Base-by-base conservation (phyloP, 2,113 vertebrate species). In the Odobenus rosmarus region DNA sequence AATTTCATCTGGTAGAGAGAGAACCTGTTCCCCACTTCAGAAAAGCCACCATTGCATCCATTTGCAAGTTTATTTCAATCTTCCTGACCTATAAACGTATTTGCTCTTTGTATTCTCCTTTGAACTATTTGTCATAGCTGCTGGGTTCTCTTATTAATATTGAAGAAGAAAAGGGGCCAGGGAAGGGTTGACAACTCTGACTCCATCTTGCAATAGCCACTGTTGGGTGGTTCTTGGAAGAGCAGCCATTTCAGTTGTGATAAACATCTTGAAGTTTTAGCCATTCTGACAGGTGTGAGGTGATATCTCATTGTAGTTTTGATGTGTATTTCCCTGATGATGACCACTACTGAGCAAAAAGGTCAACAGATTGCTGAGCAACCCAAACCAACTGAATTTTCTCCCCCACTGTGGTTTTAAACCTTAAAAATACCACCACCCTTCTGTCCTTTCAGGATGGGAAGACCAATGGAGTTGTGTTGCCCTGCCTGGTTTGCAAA, bases 21-120 rank as follows among this genome's bases (percentile, higher is more conserved):
- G 5, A 82, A 39, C 28, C 1, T 57, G 53, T 55, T 67, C 15
- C 4, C 16, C n/a, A 62, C 26, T 36, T 15, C 42, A 5, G 33
- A 83, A 69, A 69, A 82, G 26, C 12, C 46, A 72, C 7, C 88
- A 69, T 72, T 88, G 21, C 7, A 88, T n/a, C 23, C 19, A 64
- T 79, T 79, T 55, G 12, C 31, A 71, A 71, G 59, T 76, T 91
- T 96, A 59, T 87, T 92, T 87, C 61, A 83, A 14, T 55, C 91
- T 76, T 93, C 5, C 11, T 53, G 15, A 74, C 51, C 23, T 81
- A 51, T 55, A 85, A 57, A 51, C n/a, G 6, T 49, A 36, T 57
- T 23, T 79, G 31, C 28, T 76, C 26, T 91, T 76, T 57, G 36
- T 61, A 88, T 74, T 93, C n/a, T 77, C 36, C 42, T 74, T 69